Conservation (phyloP, 2,888 invertebrate species). For the Oligia latruncula region DNA sequence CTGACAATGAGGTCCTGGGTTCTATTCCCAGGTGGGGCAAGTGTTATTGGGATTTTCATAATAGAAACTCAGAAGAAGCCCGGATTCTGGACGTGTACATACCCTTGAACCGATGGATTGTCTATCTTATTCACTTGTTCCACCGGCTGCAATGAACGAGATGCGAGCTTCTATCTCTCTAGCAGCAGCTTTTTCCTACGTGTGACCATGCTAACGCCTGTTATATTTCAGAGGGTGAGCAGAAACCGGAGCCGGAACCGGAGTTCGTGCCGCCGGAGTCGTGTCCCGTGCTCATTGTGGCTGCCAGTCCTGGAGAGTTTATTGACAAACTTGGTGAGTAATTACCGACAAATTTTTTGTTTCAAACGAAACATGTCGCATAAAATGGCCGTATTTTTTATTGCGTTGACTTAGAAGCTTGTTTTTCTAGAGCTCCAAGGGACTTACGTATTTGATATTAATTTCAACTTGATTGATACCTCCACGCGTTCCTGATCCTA, state of each 20-base stretch:
- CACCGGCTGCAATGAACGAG: accelerated
- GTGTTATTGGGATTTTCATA: no score
- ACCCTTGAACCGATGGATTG: not conserved
- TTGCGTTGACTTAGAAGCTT: no score
- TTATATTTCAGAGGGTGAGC: constrained; percentile 81
- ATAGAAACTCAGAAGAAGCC: no score
- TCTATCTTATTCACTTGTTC: not conserved
- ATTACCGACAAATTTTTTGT: not conserved
- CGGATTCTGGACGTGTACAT: no score
- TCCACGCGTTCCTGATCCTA: no score
- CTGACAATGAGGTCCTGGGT: no score
- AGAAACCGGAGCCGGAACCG: constrained; percentile 80
- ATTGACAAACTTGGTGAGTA: constrained; percentile 84
- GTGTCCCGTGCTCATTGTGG: constrained; percentile 81
- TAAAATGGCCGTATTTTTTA: no score
- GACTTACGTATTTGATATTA: no score
- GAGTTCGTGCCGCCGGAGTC: constrained; percentile 83
- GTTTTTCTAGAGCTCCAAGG: no score
- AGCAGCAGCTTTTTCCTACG: not conserved
- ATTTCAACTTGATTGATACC: no score
- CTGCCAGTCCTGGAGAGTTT: constrained; percentile 84
- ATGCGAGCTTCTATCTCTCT: not conserved
- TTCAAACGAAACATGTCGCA: no score
- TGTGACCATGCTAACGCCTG: not conserved
- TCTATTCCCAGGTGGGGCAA: no score